Evolutionary conservation across 2,797 vertebrate species (phyloP).

Genomic region (Xenopus petersii): DNA sequence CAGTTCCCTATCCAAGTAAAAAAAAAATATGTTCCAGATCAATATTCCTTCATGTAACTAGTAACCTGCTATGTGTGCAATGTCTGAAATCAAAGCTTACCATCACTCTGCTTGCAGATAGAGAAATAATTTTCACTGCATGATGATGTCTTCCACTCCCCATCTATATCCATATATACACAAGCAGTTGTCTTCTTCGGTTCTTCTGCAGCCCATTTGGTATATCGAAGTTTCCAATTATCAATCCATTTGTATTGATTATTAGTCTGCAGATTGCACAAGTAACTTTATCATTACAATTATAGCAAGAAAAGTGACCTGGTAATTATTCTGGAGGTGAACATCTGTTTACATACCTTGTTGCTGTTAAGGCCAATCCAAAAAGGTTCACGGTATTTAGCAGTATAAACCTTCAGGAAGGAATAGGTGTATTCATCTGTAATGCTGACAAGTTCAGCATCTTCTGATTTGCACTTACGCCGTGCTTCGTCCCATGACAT

Average conservation of each 20-base stretch:
- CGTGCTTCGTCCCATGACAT: slow-evolving; percentile 86
- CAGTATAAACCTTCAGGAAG: slow-evolving; percentile 66
- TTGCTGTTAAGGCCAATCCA: slow-evolving; percentile 96
- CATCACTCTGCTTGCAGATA: slow-evolving; percentile 81
- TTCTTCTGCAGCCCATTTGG: slow-evolving; percentile 83
- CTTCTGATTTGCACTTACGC: slow-evolving; percentile 73
- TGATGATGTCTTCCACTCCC: slow-evolving; percentile 81
- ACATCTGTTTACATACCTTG: slow-evolving; percentile 69
- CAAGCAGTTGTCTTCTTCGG: slow-evolving; percentile 82
- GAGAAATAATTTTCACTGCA: slow-evolving; percentile 81
- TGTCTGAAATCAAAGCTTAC: slow-evolving; percentile 61
- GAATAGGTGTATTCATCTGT: slow-evolving; percentile 74
- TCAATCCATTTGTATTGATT: slow-evolving; percentile 84
- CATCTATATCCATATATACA: slow-evolving; percentile 81
- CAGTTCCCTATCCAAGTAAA: too few species aligned
- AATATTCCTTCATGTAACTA: too few species aligned
- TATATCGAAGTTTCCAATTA: slow-evolving; percentile 81
- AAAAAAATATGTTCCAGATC: too few species aligned
- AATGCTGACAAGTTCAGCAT: slow-evolving; percentile 81
- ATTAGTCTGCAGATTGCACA: slow-evolving; percentile 67
- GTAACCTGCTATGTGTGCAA: background rate
- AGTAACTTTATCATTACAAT: background rate
- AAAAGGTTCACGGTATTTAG: slow-evolving; percentile 69
- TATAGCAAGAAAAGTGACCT: too few species aligned
- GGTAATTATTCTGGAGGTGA: too few species aligned